phyloP scores from a whole-genome alignment of 2,797 vertebrate genomes.

The Petrocephalus schoutedeni region DNA sequence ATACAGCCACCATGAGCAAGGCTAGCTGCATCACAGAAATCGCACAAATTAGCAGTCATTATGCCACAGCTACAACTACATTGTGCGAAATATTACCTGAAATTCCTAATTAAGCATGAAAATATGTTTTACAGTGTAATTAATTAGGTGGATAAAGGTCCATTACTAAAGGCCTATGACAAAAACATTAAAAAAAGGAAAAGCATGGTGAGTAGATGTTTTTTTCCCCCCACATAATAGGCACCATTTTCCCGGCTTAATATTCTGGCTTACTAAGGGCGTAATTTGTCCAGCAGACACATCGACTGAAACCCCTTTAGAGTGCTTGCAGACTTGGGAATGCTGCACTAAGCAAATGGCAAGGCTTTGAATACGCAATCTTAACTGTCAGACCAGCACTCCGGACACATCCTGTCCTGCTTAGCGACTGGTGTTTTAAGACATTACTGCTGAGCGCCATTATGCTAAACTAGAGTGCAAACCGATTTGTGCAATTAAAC shows the following conservation, averaged over 20 bases:
- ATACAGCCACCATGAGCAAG: background rate
- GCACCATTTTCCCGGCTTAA: background rate
- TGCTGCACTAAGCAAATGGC: background rate
- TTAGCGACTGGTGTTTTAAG: background rate
- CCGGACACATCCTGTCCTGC: background rate
- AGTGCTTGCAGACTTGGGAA: background rate
- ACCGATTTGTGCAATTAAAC: background rate
- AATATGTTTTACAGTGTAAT: background rate
- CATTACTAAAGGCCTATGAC: background rate
- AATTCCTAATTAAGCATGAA: background rate
- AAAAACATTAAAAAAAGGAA: background rate
- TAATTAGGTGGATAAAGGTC: background rate
- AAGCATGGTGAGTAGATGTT: background rate
- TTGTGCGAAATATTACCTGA: background rate
- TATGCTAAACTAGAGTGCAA: background rate
- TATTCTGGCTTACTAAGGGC: background rate
- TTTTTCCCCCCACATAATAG: background rate
- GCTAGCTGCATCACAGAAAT: background rate
- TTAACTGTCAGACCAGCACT: background rate
- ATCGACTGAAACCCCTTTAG: background rate
- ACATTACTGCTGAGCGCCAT: background rate
- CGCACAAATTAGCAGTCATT: constrained; percentile 4
- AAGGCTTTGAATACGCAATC: background rate
- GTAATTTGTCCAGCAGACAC: background rate
- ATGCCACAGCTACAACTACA: background rate